Percentiles rank a stretch among this genome's conserved stretches.
These are phyloP conservation scores for Scrobipalpa costella DNA, from an alignment of 2,888 invertebrate genomes.

Conservation along the genomic window DNA sequence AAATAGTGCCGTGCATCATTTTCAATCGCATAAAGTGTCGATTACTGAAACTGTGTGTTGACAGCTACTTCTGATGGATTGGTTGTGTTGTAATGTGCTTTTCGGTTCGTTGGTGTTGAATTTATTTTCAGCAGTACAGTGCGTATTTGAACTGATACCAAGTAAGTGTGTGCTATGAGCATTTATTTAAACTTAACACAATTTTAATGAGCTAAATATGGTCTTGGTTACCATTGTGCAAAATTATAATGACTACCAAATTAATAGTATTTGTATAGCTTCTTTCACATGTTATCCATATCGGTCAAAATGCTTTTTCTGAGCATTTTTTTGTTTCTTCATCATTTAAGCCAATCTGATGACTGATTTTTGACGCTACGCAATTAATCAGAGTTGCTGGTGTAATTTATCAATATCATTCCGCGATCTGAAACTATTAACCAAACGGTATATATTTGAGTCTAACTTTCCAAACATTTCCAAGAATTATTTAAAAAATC, in stretches of 20 bases:
- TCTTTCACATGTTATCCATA: no score
- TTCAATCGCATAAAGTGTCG: constrained; percentile 19
- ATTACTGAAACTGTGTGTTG: constrained; percentile 24
- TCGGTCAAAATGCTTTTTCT: no score
- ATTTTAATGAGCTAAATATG: no score
- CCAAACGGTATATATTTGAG: constrained; percentile 21
- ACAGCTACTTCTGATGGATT: constrained; percentile 26
- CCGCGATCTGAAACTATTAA: background rate
- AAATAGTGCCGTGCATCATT: constrained; percentile 7
- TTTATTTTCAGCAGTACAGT: background rate
- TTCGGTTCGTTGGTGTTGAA: background rate
- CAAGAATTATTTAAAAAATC: constrained; percentile 16
- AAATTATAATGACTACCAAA: no score
- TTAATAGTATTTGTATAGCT: no score
- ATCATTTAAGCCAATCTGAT: background rate
- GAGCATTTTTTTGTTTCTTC: background rate
- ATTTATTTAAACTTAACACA: background rate
- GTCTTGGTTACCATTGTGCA: no score
- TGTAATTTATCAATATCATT: background rate
- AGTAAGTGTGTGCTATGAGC: background rate
- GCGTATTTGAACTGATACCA: background rate
- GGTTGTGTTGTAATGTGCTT: constrained; percentile 7
- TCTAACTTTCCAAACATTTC: constrained; percentile 30
- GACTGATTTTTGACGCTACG: background rate
- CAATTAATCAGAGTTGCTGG: background rate